A percentile compares a stretch with the other conserved stretches of the same genome.
phyloP scores from a whole-genome alignment of 2,797 vertebrate species.

The Meda fulgida region DNA sequence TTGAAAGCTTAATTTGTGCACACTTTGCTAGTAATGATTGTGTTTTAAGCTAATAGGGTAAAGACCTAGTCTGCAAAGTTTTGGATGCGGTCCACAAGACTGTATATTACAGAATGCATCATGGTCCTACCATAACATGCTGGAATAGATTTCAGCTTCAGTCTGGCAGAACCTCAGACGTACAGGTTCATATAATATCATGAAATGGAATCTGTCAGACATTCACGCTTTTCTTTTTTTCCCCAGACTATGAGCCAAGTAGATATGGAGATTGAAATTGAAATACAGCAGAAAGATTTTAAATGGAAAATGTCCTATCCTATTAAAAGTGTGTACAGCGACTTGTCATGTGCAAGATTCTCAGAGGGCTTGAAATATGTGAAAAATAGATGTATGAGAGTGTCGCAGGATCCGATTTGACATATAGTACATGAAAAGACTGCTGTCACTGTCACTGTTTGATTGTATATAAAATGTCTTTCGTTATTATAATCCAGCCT shows the following conservation, averaged over 20 bases:
- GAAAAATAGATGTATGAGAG: slow-evolving; percentile 20
- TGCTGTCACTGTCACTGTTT: slow-evolving; percentile 1
- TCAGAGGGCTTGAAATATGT: slow-evolving; percentile 23
- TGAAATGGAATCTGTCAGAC: slow-evolving; percentile 39
- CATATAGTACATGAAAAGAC: slow-evolving; percentile 29
- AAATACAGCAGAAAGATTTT: slow-evolving; percentile 4
- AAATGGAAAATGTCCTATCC: slow-evolving; percentile 42
- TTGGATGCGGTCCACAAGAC: neutral
- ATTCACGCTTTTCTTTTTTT: neutral
- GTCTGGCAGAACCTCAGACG: neutral
- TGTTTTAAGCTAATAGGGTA: slow-evolving; percentile 33
- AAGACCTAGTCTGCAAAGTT: slow-evolving; percentile 14
- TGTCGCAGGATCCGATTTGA: slow-evolving; percentile 22
- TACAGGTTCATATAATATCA: neutral
- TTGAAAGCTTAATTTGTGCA: slow-evolving; percentile 53
- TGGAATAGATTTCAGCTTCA: slow-evolving; percentile 7
- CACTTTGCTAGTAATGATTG: slow-evolving; percentile 41
- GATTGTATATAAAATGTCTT: slow-evolving; percentile 9
- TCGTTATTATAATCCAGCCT: slow-evolving; percentile 1
- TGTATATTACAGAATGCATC: slow-evolving; percentile 16
- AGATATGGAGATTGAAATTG: slow-evolving; percentile 21
- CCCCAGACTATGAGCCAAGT: neutral
- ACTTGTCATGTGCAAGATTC: slow-evolving; percentile 14
- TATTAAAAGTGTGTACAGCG: slow-evolving; percentile 38
- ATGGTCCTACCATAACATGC: slow-evolving; percentile 7